phyloP scores from a whole-genome alignment of 2,113 vertebrate genomes.

The Hemiprocne comata region DNA sequence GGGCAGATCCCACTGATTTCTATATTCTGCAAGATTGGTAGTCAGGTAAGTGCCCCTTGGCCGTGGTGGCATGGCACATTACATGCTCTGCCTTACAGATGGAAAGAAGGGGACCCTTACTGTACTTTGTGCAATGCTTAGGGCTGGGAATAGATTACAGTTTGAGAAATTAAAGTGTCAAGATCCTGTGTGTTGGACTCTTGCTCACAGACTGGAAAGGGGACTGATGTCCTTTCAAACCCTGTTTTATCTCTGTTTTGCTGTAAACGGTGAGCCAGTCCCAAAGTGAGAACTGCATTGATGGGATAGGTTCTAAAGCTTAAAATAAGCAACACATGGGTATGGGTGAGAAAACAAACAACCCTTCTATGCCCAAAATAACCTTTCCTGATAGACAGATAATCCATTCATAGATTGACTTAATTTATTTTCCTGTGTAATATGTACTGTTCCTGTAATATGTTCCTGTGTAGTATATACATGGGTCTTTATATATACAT shows the following conservation, averaged over 20 bases:
- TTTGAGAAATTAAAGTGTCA: not conserved
- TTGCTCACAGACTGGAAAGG: not conserved
- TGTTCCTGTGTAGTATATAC: too few species aligned
- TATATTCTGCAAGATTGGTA: not conserved
- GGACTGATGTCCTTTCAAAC: not conserved
- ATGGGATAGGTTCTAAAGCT: not conserved
- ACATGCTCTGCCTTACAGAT: not conserved
- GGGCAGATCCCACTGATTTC: not conserved
- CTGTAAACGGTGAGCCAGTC: not conserved
- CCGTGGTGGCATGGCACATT: rapidly evolving
- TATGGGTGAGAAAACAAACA: not conserved
- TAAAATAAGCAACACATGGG: rapidly evolving
- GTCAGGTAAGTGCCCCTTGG: not conserved
- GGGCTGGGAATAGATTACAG: not conserved
- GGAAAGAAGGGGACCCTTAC: not conserved
- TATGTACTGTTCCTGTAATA: not conserved
- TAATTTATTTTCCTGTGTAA: not conserved
- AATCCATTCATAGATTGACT: not conserved
- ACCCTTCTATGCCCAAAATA: not conserved
- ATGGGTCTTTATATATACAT: not conserved
- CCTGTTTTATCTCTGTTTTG: not conserved
- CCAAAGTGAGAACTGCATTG: not conserved
- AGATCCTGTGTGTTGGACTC: not conserved
- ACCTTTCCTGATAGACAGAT: not conserved
- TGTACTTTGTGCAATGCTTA: not conserved